Conservation (phyloP, 2,113 vertebrate genomes). For the Rhinoderma darwinii region DNA sequence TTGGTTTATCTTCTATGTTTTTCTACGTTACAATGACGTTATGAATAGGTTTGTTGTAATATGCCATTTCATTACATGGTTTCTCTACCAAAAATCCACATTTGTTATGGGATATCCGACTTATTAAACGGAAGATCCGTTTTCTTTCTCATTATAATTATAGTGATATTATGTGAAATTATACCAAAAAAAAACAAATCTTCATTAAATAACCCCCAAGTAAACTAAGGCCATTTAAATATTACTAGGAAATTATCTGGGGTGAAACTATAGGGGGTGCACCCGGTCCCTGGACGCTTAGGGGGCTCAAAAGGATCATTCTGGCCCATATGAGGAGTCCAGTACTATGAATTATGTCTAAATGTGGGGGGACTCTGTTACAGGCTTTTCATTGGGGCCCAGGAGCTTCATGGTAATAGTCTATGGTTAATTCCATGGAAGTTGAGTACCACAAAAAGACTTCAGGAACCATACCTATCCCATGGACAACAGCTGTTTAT, state of each 20-base stretch:
- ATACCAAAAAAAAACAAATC: background rate
- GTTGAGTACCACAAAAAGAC: background rate
- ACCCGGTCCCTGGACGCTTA: background rate
- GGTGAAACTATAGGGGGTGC: background rate
- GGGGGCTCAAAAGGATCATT: background rate
- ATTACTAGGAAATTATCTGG: background rate
- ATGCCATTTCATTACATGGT: background rate
- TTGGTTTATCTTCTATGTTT: background rate
- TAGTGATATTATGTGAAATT: background rate
- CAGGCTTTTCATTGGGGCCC: background rate
- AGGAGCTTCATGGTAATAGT: background rate
- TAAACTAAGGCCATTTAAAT: background rate
- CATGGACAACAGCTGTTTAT: background rate
- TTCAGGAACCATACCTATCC: background rate
- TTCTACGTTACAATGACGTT: background rate
- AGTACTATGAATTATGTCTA: background rate
- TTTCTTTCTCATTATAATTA: background rate
- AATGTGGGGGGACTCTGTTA: background rate
- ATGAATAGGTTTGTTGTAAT: background rate
- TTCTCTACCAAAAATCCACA: background rate
- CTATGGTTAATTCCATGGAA: background rate
- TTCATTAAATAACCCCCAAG: background rate
- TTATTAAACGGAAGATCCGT: background rate
- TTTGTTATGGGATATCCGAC: background rate
- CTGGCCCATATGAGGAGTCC: background rate